Evolutionary conservation across 1,140 invertebrate genomes (phyloP).

Genomic region (Drosophila baimaii): DNA sequence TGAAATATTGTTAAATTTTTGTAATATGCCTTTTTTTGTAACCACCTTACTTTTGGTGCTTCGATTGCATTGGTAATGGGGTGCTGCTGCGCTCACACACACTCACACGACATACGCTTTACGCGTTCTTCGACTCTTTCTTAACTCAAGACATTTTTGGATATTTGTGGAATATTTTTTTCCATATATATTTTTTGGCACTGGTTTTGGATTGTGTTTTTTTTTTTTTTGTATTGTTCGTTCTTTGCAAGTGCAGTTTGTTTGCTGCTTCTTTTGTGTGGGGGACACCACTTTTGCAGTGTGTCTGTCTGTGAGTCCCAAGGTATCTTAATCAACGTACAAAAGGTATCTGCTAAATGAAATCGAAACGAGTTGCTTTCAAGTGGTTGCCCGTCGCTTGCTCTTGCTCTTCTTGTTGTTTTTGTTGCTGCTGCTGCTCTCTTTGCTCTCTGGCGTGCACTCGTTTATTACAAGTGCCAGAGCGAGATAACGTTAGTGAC

Average conservation of each 20-base stretch:
- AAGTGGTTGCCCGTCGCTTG: slow-evolving; percentile 76
- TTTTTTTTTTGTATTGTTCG: slow-evolving; percentile 27
- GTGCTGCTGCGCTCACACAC: slow-evolving; percentile 31
- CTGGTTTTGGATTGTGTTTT: slow-evolving; percentile 45
- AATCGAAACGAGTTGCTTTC: slow-evolving; percentile 84
- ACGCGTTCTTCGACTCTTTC: slow-evolving; percentile 75
- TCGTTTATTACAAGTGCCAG: slow-evolving; percentile 77
- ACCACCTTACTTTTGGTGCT: slow-evolving; percentile 65
- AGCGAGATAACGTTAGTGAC: slow-evolving; percentile 36
- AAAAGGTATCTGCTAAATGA: slow-evolving; percentile 84
- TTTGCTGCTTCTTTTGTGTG: slow-evolving; percentile 61
- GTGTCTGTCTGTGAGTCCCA: slow-evolving; percentile 59
- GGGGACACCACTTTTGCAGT: slow-evolving; percentile 45
- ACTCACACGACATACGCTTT: slow-evolving; percentile 39
- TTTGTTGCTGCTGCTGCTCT: slow-evolving; percentile 52
- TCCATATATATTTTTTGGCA: slow-evolving; percentile 37
- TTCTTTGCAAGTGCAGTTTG: slow-evolving; percentile 44
- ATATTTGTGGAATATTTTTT: slow-evolving; percentile 46
- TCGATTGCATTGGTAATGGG: slow-evolving; percentile 29
- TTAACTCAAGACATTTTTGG: slow-evolving; percentile 70
- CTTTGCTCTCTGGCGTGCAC: slow-evolving; percentile 57
- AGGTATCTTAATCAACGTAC: slow-evolving; percentile 83
- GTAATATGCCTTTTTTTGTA: slow-evolving; percentile 63
- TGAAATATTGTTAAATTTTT: slow-evolving; percentile 69
- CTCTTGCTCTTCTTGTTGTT: slow-evolving; percentile 40